phyloP scores from a whole-genome alignment of 2,888 invertebrate genomes.

The Chrysopilus asiliformis region DNA sequence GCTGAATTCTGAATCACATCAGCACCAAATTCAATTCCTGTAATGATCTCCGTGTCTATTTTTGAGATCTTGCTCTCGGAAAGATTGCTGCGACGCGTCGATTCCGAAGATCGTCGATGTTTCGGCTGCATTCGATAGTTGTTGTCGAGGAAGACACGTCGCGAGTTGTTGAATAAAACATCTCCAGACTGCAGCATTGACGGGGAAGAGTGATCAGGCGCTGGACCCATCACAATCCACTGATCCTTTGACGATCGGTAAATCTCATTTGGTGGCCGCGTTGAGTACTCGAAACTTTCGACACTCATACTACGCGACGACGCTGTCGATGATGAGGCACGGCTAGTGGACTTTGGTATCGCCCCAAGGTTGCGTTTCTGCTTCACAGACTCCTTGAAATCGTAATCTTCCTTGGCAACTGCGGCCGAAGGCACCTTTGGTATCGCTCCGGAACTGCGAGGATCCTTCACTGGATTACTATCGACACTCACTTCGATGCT shows the following conservation, averaged over 20 bases:
- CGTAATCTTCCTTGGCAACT: slow-evolving; percentile 25
- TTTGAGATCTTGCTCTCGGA: slow-evolving; percentile 1
- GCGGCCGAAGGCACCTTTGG: too few species aligned
- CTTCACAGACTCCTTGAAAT: slow-evolving; percentile 36
- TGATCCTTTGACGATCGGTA: slow-evolving; percentile 26
- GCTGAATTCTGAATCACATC: slow-evolving; percentile 1
- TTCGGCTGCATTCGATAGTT: slow-evolving; percentile 33
- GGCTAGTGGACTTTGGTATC: slow-evolving; percentile 50
- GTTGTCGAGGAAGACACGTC: slow-evolving; percentile 19
- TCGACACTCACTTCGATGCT: slow-evolving; percentile 8
- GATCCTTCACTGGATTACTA: slow-evolving; percentile 5
- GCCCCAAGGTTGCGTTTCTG: slow-evolving; percentile 51
- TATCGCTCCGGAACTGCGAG: slow-evolving; percentile 19
- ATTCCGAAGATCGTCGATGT: slow-evolving; percentile 40
- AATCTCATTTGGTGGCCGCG: slow-evolving; percentile 24
- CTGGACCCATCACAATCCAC: slow-evolving; percentile 18
- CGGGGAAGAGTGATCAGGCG: slow-evolving; percentile 27
- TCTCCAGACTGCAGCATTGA: slow-evolving; percentile 27
- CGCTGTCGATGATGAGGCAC: slow-evolving; percentile 45
- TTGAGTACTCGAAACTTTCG: slow-evolving; percentile 36
- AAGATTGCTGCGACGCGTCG: slow-evolving; percentile 7
- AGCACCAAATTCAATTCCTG: slow-evolving; percentile 8
- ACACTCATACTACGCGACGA: slow-evolving; percentile 44
- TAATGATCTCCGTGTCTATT: slow-evolving; percentile 6
- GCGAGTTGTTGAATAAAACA: slow-evolving; percentile 6